A percentile compares a stretch with the other conserved stretches of the same genome.
These are phyloP conservation scores for Eulemur rubriventer DNA, from an alignment of 2,797 vertebrate genomes.

Conservation along the genomic window DNA sequence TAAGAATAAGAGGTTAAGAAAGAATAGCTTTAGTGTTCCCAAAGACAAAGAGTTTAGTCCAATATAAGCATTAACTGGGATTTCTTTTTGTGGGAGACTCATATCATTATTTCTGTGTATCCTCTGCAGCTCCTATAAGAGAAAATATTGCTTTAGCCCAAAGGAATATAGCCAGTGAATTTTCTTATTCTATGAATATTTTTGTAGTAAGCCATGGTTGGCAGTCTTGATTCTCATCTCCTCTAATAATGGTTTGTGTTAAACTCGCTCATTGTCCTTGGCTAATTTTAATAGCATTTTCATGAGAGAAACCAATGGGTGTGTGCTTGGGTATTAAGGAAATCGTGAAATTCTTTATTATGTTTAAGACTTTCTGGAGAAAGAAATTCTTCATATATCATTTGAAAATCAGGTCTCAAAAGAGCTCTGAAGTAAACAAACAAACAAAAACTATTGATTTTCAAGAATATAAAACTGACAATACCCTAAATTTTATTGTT, in stretches of 20 bases:
- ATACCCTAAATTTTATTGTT: neutral
- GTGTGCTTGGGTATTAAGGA: neutral
- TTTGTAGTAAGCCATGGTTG: neutral
- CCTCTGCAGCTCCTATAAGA: neutral
- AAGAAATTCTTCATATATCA: neutral
- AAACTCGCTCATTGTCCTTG: neutral
- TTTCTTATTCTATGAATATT: neutral
- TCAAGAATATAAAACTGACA: neutral
- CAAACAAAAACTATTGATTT: neutral
- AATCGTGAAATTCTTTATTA: neutral
- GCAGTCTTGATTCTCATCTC: neutral
- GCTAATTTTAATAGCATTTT: conserved; percentile 3
- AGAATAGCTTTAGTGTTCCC: neutral
- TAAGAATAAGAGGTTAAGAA: neutral
- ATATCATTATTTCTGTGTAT: neutral
- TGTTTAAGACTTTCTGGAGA: neutral
- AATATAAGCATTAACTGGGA: neutral
- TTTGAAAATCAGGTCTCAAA: neutral
- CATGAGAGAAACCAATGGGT: neutral
- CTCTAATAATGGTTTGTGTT: neutral
- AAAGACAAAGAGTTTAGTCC: neutral
- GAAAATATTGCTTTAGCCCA: neutral
- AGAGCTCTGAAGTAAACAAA: neutral
- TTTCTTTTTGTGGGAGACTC: neutral
- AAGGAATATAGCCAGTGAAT: neutral